phyloP scores from a whole-genome alignment of 2,113 vertebrate genomes.

The Pollachius pollachius region DNA sequence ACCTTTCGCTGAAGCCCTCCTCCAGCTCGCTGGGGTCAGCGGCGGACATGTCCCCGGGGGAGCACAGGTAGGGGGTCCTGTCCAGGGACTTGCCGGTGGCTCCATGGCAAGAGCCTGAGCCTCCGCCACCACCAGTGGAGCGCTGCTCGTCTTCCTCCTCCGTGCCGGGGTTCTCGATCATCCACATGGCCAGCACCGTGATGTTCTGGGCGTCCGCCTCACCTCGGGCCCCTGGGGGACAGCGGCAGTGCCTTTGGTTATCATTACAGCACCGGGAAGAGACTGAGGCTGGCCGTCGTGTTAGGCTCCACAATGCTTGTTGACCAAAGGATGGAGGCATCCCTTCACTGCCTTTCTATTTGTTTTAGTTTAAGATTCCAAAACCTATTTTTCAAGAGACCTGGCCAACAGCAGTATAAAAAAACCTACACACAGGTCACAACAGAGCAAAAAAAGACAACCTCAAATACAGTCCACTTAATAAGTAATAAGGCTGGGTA shows the following conservation, averaged over 20 bases:
- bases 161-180: conserved; percentile 91
- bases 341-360: too few species aligned
- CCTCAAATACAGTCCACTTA: too few species aligned
- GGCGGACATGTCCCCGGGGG: conserved; percentile 86
- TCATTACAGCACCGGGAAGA: neutral
- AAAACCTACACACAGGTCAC: too few species aligned
- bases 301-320: too few species aligned
- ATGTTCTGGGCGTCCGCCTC: conserved; percentile 97
- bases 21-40: conserved; percentile 88
- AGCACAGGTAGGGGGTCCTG: conserved; percentile 78
- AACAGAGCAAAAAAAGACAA: too few species aligned
- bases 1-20: conserved; percentile 95
- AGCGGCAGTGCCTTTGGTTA: neutral
- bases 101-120: conserved; percentile 62
- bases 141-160: conserved; percentile 87
- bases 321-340: too few species aligned
- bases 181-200: conserved; percentile 98
- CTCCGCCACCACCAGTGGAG: conserved; percentile 48
- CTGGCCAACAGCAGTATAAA: too few species aligned
- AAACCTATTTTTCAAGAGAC: too few species aligned
- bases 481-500: too few species aligned
- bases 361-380: too few species aligned
- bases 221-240: conserved; percentile 81
- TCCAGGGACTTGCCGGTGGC: conserved; percentile 82
- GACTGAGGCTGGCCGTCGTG: neutral